Conservation (phyloP, 1,140 invertebrate genomes). For the Neoseiulus cucumeris region DNA sequence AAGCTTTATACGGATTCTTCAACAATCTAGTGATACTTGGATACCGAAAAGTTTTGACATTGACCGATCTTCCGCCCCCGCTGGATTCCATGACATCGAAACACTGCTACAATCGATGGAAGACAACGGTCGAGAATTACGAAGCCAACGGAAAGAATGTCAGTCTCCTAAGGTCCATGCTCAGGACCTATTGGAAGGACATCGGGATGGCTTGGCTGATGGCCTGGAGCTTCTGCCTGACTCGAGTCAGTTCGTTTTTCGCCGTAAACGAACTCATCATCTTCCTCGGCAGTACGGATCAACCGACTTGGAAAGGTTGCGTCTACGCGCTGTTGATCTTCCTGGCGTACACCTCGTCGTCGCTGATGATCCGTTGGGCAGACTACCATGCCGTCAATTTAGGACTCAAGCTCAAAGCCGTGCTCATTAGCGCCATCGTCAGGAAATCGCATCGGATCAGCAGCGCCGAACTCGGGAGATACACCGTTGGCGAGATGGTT, state of each 20-base stretch:
- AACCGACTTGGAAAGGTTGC: neutral
- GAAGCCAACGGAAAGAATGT: neutral
- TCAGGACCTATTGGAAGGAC: neutral
- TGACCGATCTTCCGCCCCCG: neutral
- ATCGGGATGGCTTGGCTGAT: neutral
- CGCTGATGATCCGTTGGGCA: neutral
- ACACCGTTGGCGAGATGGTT: slow-evolving; percentile 73
- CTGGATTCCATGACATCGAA: neutral
- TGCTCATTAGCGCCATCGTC: slow-evolving; percentile 27
- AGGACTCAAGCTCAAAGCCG: slow-evolving; percentile 1
- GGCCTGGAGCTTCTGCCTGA: neutral
- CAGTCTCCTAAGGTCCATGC: neutral
- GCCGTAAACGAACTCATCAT: neutral
- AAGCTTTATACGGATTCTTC: neutral
- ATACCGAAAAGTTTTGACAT: neutral
- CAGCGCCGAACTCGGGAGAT: slow-evolving; percentile 29
- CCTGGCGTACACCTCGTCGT: neutral
- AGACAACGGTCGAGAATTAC: neutral
- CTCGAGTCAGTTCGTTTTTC: neutral
- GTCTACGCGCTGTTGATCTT: neutral
- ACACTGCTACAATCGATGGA: neutral
- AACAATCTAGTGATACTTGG: neutral
- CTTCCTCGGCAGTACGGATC: neutral
- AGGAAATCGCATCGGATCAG: slow-evolving; percentile 27
- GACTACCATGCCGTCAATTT: neutral